Base-by-base conservation (phyloP, 2,113 vertebrate genomes). In the Chinchilla lanigera region DNA sequence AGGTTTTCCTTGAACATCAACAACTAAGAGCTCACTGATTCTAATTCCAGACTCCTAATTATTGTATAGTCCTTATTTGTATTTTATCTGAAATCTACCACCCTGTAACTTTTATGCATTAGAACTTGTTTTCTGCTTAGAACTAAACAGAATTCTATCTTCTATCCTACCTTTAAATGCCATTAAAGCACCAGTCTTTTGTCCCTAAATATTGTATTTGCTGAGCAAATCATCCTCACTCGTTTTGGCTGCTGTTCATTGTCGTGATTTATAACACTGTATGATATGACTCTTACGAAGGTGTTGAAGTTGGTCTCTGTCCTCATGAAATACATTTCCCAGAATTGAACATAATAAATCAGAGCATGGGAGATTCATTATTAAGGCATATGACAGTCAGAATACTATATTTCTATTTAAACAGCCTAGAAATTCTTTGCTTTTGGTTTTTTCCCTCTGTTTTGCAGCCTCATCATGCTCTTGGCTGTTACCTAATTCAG, bases 271-370 rank as follows among this genome's bases (percentile, higher is more conserved):
- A 97, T 82, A 96, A 83, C 65, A 86, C 61, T 81, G 4, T 61
- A 89, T 44, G 82, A 94, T 80, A 77, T 65, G 94, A 96, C 67
- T 92, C 73, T 91, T 93, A n/a, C 30, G 67, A 94, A 97, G 87
- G 80, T 95, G 58, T 47, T 97, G 92, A 94, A 97, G 93, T 93
- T 97, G 93, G 90, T 97, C 94, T 96, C 54, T 17, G 38, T 97
- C 86, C 69, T 95, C 56, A 33, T 90, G 87, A 97, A 97, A 96
- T 91, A 97, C 93, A 77, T 90, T 97, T 93, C 96, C 92, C 84
- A 87, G 95, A 97, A 97, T 82, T 95, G 41, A 95, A 97, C 81
- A 92, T 92, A 97, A 97, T 95, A 97, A 96, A 97, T 98, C 85
- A 97, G 93, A 96, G 63, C 73, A 89, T 86, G 63, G 61, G 83